phyloP scores from a whole-genome alignment of 92 coral and sea anemone species.

The Pocillopora meandrina region DNA sequence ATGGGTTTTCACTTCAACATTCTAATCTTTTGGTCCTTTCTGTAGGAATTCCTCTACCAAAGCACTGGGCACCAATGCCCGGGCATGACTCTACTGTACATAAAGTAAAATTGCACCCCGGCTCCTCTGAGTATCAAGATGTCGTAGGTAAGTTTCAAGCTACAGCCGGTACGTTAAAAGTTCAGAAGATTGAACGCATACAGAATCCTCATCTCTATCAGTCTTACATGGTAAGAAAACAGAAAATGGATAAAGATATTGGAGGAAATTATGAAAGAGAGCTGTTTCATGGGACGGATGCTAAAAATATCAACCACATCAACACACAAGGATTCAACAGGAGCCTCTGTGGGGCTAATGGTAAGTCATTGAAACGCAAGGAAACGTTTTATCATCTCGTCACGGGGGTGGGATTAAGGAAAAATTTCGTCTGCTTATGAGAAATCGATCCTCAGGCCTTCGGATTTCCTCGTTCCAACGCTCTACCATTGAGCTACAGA shows the following conservation, averaged over 20 bases:
- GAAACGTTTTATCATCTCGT: too few relatives aligned
- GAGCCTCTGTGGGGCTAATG: constrained; percentile 77
- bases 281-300: too few relatives aligned
- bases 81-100: constrained; percentile 10
- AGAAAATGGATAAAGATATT: too few relatives aligned
- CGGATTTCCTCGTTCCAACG: too few relatives aligned
- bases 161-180: not conserved
- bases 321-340: constrained; percentile 14
- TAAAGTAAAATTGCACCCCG: constrained; percentile 22
- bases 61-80: constrained; percentile 55
- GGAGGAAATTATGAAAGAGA: too few relatives aligned
- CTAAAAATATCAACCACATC: too few relatives aligned
- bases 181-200: constrained; percentile 36
- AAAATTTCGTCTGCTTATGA: too few relatives aligned
- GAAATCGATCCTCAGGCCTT: too few relatives aligned
- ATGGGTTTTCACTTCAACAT: not conserved
- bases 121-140: constrained; percentile 62
- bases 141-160: constrained; percentile 15
- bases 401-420: too few relatives aligned
- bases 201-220: constrained; percentile 54
- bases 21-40: not conserved
- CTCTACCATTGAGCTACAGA: too few relatives aligned
- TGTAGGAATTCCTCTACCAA: constrained; percentile 45
- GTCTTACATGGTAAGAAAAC: constrained; percentile 15
- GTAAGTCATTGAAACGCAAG: constrained; percentile 40